Conservation (phyloP, 1,140 invertebrate genomes). For the Lordiphosa collinella region DNA sequence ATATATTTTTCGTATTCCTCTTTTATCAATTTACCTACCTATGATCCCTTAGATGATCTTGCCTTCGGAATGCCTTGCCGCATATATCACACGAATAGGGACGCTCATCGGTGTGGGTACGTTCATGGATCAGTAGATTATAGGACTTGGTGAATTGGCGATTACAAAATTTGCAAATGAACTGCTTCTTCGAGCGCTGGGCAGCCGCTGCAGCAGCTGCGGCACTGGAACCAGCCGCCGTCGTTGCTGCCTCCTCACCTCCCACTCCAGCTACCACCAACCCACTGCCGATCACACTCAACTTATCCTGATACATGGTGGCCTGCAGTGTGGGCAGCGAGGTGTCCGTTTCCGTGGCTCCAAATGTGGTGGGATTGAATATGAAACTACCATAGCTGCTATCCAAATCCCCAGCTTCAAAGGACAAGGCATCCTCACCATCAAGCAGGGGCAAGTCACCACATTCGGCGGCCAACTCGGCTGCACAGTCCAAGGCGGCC, state of each 20-base stretch:
- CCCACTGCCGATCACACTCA: constrained; percentile 46
- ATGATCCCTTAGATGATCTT: constrained; percentile 97
- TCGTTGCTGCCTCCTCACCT: not conserved
- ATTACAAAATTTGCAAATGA: constrained; percentile 98
- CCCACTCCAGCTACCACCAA: too few relatives aligned
- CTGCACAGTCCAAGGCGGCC: constrained; percentile 58
- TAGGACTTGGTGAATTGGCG: constrained; percentile 99
- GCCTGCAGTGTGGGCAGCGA: constrained; percentile 61
- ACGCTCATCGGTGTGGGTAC: constrained; percentile 98
- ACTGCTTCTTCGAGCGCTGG: constrained; percentile 93
- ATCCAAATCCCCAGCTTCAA: constrained; percentile 67
- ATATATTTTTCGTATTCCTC: not conserved
- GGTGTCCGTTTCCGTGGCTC: constrained; percentile 42
- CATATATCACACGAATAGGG: constrained; percentile 99
- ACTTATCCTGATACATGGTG: constrained; percentile 75
- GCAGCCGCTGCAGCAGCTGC: constrained; percentile 73
- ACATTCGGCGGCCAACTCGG: constrained; percentile 62
- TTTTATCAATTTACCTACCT: constrained; percentile 82
- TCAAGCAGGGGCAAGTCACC: constrained; percentile 50
- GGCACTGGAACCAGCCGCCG: constrained; percentile 60
- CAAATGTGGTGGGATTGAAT: constrained; percentile 51
- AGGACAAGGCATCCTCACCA: constrained; percentile 62
- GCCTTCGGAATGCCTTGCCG: constrained; percentile 96
- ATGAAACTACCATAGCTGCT: constrained; percentile 70
- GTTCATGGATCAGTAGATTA: constrained; percentile 97